These are phyloP conservation scores for Clivina fossor DNA, from an alignment of 2,888 invertebrate genomes.

Conservation along the genomic window DNA sequence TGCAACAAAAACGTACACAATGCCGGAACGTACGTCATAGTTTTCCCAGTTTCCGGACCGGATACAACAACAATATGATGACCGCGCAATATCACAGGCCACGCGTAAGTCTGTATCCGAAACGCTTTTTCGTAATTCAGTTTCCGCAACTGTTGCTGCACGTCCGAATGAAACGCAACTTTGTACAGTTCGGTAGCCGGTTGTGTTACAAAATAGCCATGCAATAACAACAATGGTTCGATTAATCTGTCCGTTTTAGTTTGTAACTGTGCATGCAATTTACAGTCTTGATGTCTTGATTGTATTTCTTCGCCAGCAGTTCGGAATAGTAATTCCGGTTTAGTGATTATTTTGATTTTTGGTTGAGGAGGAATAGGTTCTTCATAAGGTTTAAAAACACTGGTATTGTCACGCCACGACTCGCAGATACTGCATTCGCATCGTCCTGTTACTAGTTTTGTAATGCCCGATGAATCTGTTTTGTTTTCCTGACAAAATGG, in stretches of 20 bases:
- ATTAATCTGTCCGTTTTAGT: slow-evolving; percentile 42
- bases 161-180: slow-evolving; percentile 43
- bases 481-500: background rate
- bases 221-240: slow-evolving; percentile 42
- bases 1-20: slow-evolving; percentile 63
- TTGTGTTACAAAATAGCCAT: slow-evolving; percentile 43
- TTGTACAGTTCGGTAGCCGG: slow-evolving; percentile 41
- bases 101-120: slow-evolving; percentile 67
- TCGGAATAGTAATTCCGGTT: slow-evolving; percentile 35
- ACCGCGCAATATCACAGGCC: slow-evolving; percentile 68
- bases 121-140: slow-evolving; percentile 49
- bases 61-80: slow-evolving; percentile 67
- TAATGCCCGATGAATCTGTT: background rate
- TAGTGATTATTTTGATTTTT: slow-evolving; percentile 14
- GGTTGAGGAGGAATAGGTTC: background rate
- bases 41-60: slow-evolving; percentile 65
- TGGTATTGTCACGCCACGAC: background rate
- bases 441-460: background rate
- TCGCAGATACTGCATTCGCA: slow-evolving; percentile 11
- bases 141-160: slow-evolving; percentile 41
- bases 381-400: slow-evolving; percentile 1
- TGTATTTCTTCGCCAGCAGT: slow-evolving; percentile 23
- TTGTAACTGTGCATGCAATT: slow-evolving; percentile 37
- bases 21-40: slow-evolving; percentile 69
- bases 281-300: slow-evolving; percentile 34